Evolutionary conservation across 2,797 vertebrate species (phyloP).

Genomic region (Gymnodraco acuticeps): DNA sequence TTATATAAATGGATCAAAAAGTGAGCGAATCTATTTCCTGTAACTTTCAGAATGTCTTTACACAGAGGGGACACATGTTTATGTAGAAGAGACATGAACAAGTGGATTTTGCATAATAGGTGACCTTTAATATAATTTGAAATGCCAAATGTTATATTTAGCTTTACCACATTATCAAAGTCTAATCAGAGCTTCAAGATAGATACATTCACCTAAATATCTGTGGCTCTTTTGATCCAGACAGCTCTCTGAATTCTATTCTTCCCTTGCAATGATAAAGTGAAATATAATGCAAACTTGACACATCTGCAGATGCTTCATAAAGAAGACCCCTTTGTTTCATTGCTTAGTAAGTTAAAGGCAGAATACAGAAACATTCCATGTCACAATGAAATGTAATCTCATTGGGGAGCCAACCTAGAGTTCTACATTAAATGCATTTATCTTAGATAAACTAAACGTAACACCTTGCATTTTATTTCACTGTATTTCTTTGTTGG

Average conservation of each 20-base stretch:
- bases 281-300: neutral
- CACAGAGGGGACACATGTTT: too few species aligned
- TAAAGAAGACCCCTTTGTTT: neutral
- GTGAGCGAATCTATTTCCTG: too few species aligned
- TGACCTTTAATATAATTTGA: conserved; percentile 2
- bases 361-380: neutral
- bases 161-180: neutral
- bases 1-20: too few species aligned
- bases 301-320: conserved; percentile 15
- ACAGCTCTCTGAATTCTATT: neutral
- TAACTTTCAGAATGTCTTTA: too few species aligned
- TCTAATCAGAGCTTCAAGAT: neutral
- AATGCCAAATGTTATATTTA: neutral
- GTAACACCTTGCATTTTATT: conserved; percentile 1
- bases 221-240: neutral
- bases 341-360: neutral
- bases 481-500: conserved; percentile 26
- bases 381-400: neutral
- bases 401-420: too few species aligned
- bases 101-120: too few species aligned
- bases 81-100: too few species aligned
- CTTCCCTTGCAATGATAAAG: neutral
- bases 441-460: conserved; percentile 7
- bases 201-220: neutral
- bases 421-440: neutral